These are phyloP conservation scores for Heliconius melpomene DNA, from an alignment of 1,140 invertebrate genomes.

Conservation along the genomic window DNA sequence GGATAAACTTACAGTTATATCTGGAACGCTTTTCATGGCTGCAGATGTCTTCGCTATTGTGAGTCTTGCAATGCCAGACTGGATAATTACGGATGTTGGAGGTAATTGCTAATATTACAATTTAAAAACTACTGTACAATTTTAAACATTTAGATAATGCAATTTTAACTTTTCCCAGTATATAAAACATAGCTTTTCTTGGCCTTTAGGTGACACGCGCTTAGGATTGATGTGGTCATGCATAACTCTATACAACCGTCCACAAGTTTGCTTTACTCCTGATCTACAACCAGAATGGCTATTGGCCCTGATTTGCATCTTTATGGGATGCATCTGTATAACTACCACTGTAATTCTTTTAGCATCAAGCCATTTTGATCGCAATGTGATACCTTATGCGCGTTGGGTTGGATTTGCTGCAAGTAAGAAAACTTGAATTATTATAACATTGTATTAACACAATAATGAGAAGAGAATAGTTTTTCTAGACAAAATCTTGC, in stretches of 20 bases:
- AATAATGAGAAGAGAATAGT: too few species aligned
- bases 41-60: slow-evolving; percentile 97
- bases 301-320: slow-evolving; percentile 93
- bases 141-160: background rate
- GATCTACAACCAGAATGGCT: slow-evolving; percentile 95
- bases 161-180: background rate
- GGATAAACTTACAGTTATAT: slow-evolving; percentile 96
- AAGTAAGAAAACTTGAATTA: slow-evolving; percentile 83
- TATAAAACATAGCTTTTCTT: background rate
- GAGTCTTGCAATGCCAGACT: slow-evolving; percentile 96
- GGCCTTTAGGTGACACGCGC: slow-evolving; percentile 88
- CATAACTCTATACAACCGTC: slow-evolving; percentile 94
- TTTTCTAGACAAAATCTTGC: too few species aligned
- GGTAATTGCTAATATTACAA: slow-evolving; percentile 80
- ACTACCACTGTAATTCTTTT: slow-evolving; percentile 94
- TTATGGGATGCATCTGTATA: slow-evolving; percentile 95
- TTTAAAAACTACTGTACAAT: background rate
- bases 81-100: slow-evolving; percentile 97
- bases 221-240: slow-evolving; percentile 97
- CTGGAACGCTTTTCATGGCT: slow-evolving; percentile 93
- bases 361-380: slow-evolving; percentile 94
- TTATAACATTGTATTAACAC: background rate
- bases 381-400: slow-evolving; percentile 93
- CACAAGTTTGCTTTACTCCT: slow-evolving; percentile 93
- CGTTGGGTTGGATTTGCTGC: slow-evolving; percentile 89